Percentiles rank a stretch among this genome's conserved stretches.
Conservation (phyloP, 2,113 vertebrate species). For the Nipponia nippon region DNA sequence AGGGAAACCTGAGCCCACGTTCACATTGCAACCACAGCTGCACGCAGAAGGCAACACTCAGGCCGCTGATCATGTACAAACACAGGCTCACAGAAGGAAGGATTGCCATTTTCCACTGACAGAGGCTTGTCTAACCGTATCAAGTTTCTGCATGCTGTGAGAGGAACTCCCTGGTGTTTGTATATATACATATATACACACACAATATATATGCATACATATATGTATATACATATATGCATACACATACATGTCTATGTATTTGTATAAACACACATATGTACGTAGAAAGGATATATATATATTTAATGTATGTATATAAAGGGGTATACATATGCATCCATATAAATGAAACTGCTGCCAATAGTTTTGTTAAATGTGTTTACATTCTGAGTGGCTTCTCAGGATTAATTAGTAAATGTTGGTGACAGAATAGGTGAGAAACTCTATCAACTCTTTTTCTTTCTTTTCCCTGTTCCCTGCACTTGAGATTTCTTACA, state of each 20-base stretch:
- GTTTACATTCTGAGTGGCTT: neutral
- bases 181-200: accelerated
- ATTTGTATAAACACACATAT: neutral
- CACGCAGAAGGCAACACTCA: accelerated
- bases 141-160: neutral
- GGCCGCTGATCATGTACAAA: neutral
- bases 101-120: neutral
- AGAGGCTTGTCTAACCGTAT: neutral
- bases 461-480: neutral
- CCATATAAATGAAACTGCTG: neutral
- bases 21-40: neutral
- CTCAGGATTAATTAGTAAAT: neutral
- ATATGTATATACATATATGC: no score
- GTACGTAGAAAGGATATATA: neutral
- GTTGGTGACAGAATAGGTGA: neutral
- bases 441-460: neutral
- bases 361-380: neutral
- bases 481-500: neutral
- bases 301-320: neutral
- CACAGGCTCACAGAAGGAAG: neutral
- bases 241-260: neutral
- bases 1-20: neutral
- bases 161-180: neutral
- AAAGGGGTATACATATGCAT: neutral
- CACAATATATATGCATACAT: neutral